Percentiles rank a stretch among this genome's conserved stretches.
These are phyloP conservation scores for Chaetodon auriga DNA, from an alignment of 2,113 vertebrate genomes.

Conservation along the genomic window DNA sequence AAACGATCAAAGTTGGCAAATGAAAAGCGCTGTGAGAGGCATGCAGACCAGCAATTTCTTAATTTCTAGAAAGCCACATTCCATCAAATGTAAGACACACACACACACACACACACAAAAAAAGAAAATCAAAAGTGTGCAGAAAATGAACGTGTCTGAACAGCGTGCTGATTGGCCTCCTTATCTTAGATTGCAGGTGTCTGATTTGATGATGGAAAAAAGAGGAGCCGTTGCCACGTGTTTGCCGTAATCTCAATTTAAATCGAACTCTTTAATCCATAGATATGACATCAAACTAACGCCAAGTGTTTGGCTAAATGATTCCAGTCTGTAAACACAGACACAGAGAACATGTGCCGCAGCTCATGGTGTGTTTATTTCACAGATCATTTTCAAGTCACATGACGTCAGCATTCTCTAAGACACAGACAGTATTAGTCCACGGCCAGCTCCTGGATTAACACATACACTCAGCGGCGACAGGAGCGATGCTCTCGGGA, in stretches of 20 bases:
- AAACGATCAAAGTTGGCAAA: not conserved
- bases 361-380: not conserved
- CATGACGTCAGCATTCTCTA: not conserved
- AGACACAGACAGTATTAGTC: not conserved
- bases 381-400: not conserved
- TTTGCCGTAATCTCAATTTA: constrained; percentile 70
- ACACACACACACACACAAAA: too few relatives aligned
- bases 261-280: constrained; percentile 73
- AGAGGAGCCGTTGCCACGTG: constrained; percentile 37
- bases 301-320: constrained; percentile 42
- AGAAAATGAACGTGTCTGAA: constrained; percentile 44
- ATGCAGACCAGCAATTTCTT: constrained; percentile 13
- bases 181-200: constrained; percentile 81
- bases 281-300: constrained; percentile 75
- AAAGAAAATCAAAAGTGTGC: constrained; percentile 44
- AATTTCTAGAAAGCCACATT: constrained; percentile 8
- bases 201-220: constrained; percentile 67
- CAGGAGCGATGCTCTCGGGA: not conserved
- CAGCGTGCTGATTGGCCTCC: constrained; percentile 71
- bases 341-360: not conserved
- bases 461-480: not conserved
- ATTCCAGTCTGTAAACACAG: constrained; percentile 43
- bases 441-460: not conserved
- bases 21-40: not conserved
- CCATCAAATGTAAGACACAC: constrained; percentile 14